Conservation (phyloP, 2,797 vertebrate genomes). For the Antennarius maculatus region DNA sequence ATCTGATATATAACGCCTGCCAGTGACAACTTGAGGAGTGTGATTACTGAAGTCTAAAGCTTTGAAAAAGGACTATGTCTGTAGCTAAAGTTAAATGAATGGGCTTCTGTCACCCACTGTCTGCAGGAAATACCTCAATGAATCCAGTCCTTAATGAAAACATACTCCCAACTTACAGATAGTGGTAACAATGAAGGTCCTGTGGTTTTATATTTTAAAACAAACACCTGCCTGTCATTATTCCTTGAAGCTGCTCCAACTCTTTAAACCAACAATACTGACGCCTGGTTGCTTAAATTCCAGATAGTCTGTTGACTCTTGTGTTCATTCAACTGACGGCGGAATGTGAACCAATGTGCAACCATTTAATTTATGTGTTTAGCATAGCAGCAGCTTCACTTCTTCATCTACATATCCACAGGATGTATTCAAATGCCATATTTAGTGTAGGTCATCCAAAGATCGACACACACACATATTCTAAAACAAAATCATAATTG, state of each 20-base stretch:
- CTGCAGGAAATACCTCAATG: slow-evolving; percentile 68
- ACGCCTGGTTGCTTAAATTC: slow-evolving; percentile 39
- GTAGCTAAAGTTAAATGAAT: slow-evolving; percentile 54
- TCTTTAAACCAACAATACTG: slow-evolving; percentile 21
- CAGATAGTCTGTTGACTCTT: slow-evolving; percentile 44
- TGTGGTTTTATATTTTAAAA: slow-evolving; percentile 53
- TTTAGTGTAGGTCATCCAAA: background rate
- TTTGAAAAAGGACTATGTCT: slow-evolving; percentile 33
- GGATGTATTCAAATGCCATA: background rate
- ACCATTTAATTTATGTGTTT: background rate
- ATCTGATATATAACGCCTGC: background rate
- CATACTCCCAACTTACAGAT: slow-evolving; percentile 43
- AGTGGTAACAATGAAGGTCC: slow-evolving; percentile 41
- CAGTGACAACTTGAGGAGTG: background rate
- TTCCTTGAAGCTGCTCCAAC: slow-evolving; percentile 24
- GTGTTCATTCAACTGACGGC: slow-evolving; percentile 32
- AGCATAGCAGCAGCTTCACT: background rate
- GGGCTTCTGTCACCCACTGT: slow-evolving; percentile 49
- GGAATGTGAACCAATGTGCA: slow-evolving; percentile 28
- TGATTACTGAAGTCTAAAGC: background rate
- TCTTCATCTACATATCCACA: background rate
- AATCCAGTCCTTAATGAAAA: slow-evolving; percentile 59
- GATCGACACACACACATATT: background rate
- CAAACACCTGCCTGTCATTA: slow-evolving; percentile 37
- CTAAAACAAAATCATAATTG: background rate